A percentile compares a stretch with the other conserved stretches of the same genome.
Evolutionary conservation across 1,140 invertebrate species (phyloP).

Genomic region (Agrypnia vestita): DNA sequence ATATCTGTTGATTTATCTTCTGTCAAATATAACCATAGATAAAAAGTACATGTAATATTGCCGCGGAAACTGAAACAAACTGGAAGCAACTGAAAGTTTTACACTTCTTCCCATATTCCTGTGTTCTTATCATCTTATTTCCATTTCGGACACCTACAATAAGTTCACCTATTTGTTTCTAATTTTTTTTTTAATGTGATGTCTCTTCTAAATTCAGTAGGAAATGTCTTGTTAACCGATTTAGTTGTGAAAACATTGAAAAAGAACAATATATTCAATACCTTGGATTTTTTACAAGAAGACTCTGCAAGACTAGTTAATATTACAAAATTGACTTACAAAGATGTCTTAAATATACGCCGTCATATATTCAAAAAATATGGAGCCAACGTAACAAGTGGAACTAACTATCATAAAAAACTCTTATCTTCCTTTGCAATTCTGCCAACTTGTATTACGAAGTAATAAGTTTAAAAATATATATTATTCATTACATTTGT

Average conservation of each 20-base stretch:
- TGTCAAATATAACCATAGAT: no score
- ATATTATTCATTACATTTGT: no score
- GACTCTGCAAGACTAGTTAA: conserved; percentile 67
- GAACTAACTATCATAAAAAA: conserved; percentile 61
- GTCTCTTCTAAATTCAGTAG: conserved; percentile 50
- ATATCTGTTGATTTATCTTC: no score
- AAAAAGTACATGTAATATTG: no score
- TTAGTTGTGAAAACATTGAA: conserved; percentile 70
- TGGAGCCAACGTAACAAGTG: conserved; percentile 64
- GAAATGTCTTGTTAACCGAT: conserved; percentile 69
- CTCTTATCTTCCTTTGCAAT: conserved; percentile 57
- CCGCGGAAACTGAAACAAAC: no score
- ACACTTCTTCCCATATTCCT: no score
- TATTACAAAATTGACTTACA: conserved; percentile 65
- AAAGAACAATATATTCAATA: conserved; percentile 73
- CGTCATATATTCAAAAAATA: conserved; percentile 66
- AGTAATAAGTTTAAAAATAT: conserved; percentile 43
- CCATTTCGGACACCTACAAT: no score
- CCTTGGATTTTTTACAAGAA: conserved; percentile 75
- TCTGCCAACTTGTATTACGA: conserved; percentile 63
- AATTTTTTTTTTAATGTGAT: no score
- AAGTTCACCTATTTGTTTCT: no score
- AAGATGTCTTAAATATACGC: conserved; percentile 65
- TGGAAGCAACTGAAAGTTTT: no score
- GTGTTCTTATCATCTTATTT: no score